A percentile compares a stretch with the other conserved stretches of the same genome.
Conservation (phyloP, 2,888 invertebrate species). For the Conops quadrifasciatus region DNA sequence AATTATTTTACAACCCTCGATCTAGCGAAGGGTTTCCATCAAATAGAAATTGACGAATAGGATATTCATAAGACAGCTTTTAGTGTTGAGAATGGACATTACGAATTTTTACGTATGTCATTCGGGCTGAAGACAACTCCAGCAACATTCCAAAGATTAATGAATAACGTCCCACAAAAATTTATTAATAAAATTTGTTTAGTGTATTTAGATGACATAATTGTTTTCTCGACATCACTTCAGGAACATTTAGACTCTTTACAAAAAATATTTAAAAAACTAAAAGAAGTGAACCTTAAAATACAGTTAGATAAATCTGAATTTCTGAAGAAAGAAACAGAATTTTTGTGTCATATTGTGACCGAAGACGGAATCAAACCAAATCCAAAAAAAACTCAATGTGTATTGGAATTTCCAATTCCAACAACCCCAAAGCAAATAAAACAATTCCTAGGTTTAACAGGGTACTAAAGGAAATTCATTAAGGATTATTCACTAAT, state of each 20-base stretch:
- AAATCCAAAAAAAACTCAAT: not conserved
- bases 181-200: not conserved
- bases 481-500: no score
- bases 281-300: not conserved
- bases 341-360: not conserved
- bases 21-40: conserved; percentile 11
- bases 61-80: no score
- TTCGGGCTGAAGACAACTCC: no score
- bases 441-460: no score
- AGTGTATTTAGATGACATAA: not conserved
- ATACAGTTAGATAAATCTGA: no score
- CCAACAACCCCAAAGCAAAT: no score
- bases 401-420: no score
- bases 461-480: no score
- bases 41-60: conserved; percentile 15
- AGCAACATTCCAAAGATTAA: not conserved
- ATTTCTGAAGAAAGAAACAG: not conserved
- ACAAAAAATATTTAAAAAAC: not conserved
- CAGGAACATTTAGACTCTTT: not conserved
- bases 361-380: not conserved
- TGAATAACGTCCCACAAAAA: not conserved
- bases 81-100: not conserved
- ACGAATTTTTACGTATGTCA: not conserved
- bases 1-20: conserved; percentile 8
- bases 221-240: not conserved